Evolutionary conservation across 2,113 vertebrate genomes (phyloP).

Genomic region (Anser brachyrhynchus): DNA sequence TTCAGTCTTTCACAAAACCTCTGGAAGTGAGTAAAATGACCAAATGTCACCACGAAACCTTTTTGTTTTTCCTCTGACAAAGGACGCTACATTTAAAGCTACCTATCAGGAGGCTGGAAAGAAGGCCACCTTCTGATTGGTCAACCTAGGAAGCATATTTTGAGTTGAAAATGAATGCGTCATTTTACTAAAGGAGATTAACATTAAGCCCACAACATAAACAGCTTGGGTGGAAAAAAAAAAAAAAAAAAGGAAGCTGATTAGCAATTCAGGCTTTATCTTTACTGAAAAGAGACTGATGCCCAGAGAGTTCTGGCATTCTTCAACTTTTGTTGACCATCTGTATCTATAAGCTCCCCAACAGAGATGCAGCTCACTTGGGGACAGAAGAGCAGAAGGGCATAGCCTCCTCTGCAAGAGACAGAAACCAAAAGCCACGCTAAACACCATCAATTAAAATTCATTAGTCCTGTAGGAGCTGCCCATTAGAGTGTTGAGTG

Average conservation of each 20-base stretch:
- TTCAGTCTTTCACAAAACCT: slow-evolving; percentile 9
- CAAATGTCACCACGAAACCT: neutral
- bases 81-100: slow-evolving; percentile 61
- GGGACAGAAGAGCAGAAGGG: slow-evolving; percentile 78
- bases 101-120: slow-evolving; percentile 15
- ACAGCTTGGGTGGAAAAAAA: slow-evolving; percentile 67
- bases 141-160: slow-evolving; percentile 68
- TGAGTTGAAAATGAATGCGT: slow-evolving; percentile 72
- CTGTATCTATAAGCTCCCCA: slow-evolving; percentile 80
- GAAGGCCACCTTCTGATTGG: slow-evolving; percentile 47
- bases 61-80: slow-evolving; percentile 29
- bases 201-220: slow-evolving; percentile 68
- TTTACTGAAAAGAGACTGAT: slow-evolving; percentile 76
- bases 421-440: slow-evolving; percentile 77
- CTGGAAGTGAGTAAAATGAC: neutral
- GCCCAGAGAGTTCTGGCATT: slow-evolving; percentile 68
- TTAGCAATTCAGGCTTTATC: slow-evolving; percentile 82
- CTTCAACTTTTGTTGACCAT: slow-evolving; percentile 89
- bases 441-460: slow-evolving; percentile 86
- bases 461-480: slow-evolving; percentile 86
- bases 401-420: slow-evolving; percentile 72
- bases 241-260: slow-evolving; percentile 74
- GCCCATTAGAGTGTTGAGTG: slow-evolving; percentile 78
- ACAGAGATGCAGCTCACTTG: slow-evolving; percentile 70
- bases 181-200: slow-evolving; percentile 71